Percentiles rank a stretch among this genome's conserved stretches.
These are phyloP conservation scores for Leptinotarsa undecemlineata DNA, from an alignment of 1,140 invertebrate genomes.

Conservation along the genomic window DNA sequence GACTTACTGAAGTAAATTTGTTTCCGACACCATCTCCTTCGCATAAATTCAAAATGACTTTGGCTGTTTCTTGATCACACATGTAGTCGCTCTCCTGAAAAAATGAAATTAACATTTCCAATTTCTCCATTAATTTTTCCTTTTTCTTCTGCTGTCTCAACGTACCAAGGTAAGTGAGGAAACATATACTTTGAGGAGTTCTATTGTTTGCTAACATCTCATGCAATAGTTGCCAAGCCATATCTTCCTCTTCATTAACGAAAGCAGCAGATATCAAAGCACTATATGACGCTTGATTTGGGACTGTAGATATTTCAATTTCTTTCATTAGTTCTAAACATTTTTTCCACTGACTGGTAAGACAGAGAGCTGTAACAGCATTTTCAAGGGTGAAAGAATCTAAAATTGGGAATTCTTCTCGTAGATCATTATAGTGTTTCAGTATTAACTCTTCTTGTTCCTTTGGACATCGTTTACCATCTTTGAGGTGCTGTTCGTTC, in stretches of 20 bases:
- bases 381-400: conserved; percentile 62
- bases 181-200: conserved; percentile 28
- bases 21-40: conserved; percentile 15
- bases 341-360: conserved; percentile 66
- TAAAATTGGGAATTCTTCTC: conserved; percentile 61
- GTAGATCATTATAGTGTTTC: conserved; percentile 55
- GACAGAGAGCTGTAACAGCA: conserved; percentile 63
- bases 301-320: conserved; percentile 56
- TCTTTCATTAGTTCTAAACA: conserved; percentile 64
- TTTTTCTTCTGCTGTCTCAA: conserved; percentile 29
- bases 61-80: conserved; percentile 27
- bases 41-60: conserved; percentile 28
- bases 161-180: conserved; percentile 37
- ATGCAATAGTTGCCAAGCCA: conserved; percentile 61
- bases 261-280: conserved; percentile 61
- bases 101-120: conserved; percentile 43
- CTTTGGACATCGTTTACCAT: conserved; percentile 23
- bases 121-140: conserved; percentile 25
- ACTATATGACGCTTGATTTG: conserved; percentile 54
- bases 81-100: conserved; percentile 34
- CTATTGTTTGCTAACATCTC: conserved; percentile 50
- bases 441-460: conserved; percentile 31
- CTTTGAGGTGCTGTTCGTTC: conserved; percentile 35
- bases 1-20: conserved; percentile 22
- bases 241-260: conserved; percentile 58